phyloP scores from a whole-genome alignment of 2,888 invertebrate species.

The Phaedon cochleariae region DNA sequence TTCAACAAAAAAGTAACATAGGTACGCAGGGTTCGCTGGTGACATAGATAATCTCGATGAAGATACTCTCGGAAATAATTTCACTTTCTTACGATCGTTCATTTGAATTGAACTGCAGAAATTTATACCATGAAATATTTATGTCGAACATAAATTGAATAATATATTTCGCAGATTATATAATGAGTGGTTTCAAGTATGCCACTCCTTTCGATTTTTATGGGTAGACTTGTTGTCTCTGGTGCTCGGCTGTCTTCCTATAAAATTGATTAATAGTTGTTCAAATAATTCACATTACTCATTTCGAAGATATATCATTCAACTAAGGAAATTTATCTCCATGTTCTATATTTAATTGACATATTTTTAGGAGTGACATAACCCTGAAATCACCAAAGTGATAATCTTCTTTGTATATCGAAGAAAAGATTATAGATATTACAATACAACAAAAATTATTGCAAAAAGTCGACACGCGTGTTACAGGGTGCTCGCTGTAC shows the following conservation, averaged over 20 bases:
- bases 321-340: not conserved
- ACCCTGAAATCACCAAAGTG: not conserved
- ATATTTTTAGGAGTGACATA: not conserved
- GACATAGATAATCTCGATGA: too few species aligned
- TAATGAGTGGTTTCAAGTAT: not conserved
- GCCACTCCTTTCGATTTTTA: not conserved
- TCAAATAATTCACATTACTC: not conserved
- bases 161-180: not conserved
- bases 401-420: too few species aligned
- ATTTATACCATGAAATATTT: not conserved
- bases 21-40: too few species aligned
- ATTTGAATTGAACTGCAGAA: not conserved
- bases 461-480: too few species aligned
- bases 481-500: too few species aligned
- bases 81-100: not conserved
- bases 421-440: too few species aligned
- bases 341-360: not conserved
- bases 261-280: not conserved
- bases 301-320: not conserved
- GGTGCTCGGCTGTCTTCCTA: not conserved
- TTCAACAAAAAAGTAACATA: too few species aligned
- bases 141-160: not conserved
- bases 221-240: not conserved
- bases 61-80: not conserved
- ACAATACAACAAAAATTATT: too few species aligned